These are phyloP conservation scores for Piscicola geometra DNA, from an alignment of 2,888 invertebrate genomes.

Conservation along the genomic window DNA sequence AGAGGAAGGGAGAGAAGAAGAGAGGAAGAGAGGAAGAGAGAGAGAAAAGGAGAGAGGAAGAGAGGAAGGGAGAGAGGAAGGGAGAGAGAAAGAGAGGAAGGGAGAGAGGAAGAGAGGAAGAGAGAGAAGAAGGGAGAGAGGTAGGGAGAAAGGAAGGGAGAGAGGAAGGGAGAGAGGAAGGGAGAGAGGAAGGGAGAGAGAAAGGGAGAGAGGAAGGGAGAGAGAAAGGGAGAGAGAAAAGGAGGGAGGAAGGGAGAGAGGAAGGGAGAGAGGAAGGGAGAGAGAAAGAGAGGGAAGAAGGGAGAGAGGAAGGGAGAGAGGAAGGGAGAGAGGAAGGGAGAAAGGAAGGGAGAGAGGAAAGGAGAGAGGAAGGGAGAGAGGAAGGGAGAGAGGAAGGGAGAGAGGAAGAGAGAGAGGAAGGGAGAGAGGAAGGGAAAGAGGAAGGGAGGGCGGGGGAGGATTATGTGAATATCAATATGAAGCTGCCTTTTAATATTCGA, in stretches of 20 bases:
- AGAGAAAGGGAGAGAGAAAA: background rate
- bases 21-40: slow-evolving; percentile 28
- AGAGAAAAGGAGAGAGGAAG: background rate
- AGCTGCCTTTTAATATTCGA: slow-evolving; percentile 1
- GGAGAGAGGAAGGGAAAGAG: slow-evolving; percentile 2
- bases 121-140: slow-evolving; percentile 11
- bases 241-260: slow-evolving; percentile 8
- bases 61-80: slow-evolving; percentile 3
- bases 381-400: slow-evolving; percentile 23
- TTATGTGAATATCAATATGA: background rate
- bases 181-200: slow-evolving; percentile 5
- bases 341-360: background rate
- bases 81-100: background rate
- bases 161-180: slow-evolving; percentile 5
- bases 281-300: slow-evolving; percentile 5
- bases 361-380: slow-evolving; percentile 10
- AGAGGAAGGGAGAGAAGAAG: slow-evolving; percentile 6
- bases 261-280: slow-evolving; percentile 23
- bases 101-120: background rate
- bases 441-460: slow-evolving; percentile 10
- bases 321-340: background rate
- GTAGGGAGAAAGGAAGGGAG: slow-evolving; percentile 24
- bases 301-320: slow-evolving; percentile 5
- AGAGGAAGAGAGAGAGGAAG: slow-evolving; percentile 7
- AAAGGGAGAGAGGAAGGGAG: background rate